Conservation (phyloP, 2,888 invertebrate species). For the Folsomia candida region DNA sequence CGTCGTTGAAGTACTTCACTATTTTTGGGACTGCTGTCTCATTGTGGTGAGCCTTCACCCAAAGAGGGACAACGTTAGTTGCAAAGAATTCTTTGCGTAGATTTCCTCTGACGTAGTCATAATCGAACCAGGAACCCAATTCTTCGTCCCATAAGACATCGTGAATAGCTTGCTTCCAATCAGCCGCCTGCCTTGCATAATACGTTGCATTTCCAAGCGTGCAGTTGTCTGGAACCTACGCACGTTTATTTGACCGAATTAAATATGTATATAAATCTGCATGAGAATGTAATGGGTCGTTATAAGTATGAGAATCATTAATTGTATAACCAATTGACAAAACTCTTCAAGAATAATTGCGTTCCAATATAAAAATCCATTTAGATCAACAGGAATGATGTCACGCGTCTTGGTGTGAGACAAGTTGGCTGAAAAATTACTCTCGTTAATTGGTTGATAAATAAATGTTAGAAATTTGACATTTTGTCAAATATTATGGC, state of each 20-base stretch:
- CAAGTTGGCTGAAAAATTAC: conserved; percentile 61
- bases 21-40: conserved; percentile 42
- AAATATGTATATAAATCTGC: too few relatives aligned
- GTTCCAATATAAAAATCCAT: conserved; percentile 71
- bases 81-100: conserved; percentile 68
- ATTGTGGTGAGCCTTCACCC: conserved; percentile 58
- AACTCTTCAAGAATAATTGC: conserved; percentile 61
- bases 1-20: conserved; percentile 68
- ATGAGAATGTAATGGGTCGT: too few relatives aligned
- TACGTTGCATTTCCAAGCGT: not conserved
- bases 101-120: conserved; percentile 63
- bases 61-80: conserved; percentile 71
- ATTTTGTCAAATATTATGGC: too few relatives aligned
- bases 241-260: too few relatives aligned
- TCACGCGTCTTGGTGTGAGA: conserved; percentile 64
- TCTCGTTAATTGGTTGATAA: too few relatives aligned
- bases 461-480: too few relatives aligned
- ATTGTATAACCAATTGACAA: conserved; percentile 25
- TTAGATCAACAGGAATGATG: conserved; percentile 78
- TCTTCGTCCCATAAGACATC: conserved; percentile 72
- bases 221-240: not conserved
- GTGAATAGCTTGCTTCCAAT: conserved; percentile 64
- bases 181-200: conserved; percentile 56
- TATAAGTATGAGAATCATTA: too few relatives aligned
- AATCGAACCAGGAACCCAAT: conserved; percentile 78